Base-by-base conservation (phyloP, 2,797 vertebrate species). In the Syngnathus rostellatus region DNA sequence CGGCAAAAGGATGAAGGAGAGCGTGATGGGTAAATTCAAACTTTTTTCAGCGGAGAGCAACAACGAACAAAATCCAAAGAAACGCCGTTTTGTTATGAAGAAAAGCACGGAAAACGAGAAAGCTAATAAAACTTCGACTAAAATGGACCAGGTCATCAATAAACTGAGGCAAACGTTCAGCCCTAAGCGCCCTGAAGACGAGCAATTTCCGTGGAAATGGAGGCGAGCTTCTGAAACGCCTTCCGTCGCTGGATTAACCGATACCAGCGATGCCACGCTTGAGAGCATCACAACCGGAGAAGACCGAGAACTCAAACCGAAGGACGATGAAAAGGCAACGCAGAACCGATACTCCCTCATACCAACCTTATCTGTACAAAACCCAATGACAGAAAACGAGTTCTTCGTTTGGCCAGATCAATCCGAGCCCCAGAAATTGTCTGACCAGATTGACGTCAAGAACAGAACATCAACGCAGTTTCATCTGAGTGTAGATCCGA, bases 161-260 rank as follows among this genome's bases (percentile, higher is more conserved):
- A 89, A 67, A 64, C 72, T 91, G 55, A 90, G 25, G 72, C 75
- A 87, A 75, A 90, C 72, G 19, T 89, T 92, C 65, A 85, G 82
- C 72, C 68, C 74, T 14, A 85, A 63, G 73, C 63, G 80, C 14
- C 71, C 77, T 6, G 87, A 90, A 0, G 85, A 88, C 19, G 77
- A 88, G 38, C 8, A 10, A 0, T 77, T 78, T 72, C 61, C 72
- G 41, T 80, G 83, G 82, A 89, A 76, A 66, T 78, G 73, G 75
- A 88, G 77, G 53, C 72, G 68, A 69, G 14, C 62, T 10, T 78
- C 75, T 38, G 86, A 81, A 40, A 69, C 81, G 4, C 71, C 72
- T 12, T 82, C 81, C 38, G 58, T 84, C 14, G 79, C 80, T 62
- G 80, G 72, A 16, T 77, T 66, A 5, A 85, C 81, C n/a, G 79